phyloP scores from a whole-genome alignment of 2,113 vertebrate genomes.

The Scomber colias region DNA sequence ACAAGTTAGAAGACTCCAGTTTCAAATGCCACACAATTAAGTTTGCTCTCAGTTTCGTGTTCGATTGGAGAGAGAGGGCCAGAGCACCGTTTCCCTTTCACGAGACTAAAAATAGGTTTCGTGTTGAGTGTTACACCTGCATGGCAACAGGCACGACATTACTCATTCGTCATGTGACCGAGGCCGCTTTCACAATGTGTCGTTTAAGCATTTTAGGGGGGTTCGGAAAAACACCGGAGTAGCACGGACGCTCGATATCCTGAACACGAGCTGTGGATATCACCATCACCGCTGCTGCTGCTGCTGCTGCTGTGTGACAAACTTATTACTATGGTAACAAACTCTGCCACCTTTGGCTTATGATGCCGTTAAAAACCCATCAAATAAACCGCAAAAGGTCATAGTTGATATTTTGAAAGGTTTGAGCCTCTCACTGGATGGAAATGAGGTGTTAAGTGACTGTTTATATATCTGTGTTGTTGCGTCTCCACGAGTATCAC shows the following conservation, averaged over 20 bases:
- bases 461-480: neutral
- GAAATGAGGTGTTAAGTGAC: neutral
- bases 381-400: neutral
- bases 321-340: too few species aligned
- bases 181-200: neutral
- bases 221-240: too few species aligned
- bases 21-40: slow-evolving; percentile 3
- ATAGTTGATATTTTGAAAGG: neutral
- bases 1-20: neutral
- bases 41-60: slow-evolving; percentile 45
- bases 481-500: neutral
- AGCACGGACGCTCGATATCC: too few species aligned
- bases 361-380: neutral
- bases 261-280: neutral
- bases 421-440: neutral
- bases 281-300: neutral
- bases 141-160: neutral
- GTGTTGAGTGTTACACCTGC: slow-evolving; percentile 51
- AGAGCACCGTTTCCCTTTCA: slow-evolving; percentile 42
- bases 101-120: slow-evolving; percentile 46
- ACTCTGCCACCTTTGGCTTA: neutral
- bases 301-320: neutral
- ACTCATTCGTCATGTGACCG: slow-evolving; percentile 6
- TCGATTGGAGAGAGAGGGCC: slow-evolving; percentile 22
- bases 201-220: too few species aligned